Percentiles rank a stretch among this genome's conserved stretches.
Conservation (phyloP, 2,113 vertebrate species). For the Myotis davidii region DNA sequence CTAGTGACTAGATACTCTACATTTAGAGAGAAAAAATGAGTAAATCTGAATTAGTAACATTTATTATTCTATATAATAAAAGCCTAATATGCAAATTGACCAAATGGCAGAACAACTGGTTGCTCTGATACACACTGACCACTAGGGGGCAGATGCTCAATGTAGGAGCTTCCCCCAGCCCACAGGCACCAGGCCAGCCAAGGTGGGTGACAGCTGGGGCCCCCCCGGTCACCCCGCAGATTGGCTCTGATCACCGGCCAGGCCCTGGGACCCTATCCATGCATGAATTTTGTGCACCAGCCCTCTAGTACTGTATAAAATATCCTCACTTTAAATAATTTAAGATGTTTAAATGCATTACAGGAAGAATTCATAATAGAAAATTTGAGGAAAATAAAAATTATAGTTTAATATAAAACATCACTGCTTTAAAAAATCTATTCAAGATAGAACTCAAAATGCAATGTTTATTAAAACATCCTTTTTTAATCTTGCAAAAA, state of each 20-base stretch:
- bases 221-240: too few species aligned
- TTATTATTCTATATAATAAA: background rate
- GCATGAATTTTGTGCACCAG: too few species aligned
- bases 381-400: constrained; percentile 37
- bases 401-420: background rate
- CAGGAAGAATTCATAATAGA: background rate
- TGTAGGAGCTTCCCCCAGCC: too few species aligned
- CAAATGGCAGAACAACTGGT: too few species aligned
- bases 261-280: too few species aligned
- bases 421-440: background rate
- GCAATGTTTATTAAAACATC: background rate
- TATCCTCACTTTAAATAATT: constrained; percentile 15
- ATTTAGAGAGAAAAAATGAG: background rate
- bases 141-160: too few species aligned
- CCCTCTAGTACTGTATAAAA: background rate
- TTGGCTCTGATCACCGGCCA: too few species aligned
- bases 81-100: too few species aligned
- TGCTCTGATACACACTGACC: too few species aligned
- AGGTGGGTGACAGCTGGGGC: too few species aligned
- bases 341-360: background rate
- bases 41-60: background rate
- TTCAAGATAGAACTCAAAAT: constrained; percentile 31
- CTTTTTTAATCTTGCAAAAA: background rate
- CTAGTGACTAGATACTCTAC: background rate
- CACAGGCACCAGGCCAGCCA: too few species aligned